Percentiles rank a stretch among this genome's conserved stretches.
These are phyloP conservation scores for Thunnus thynnus DNA, from an alignment of 2,113 vertebrate genomes.

Conservation along the genomic window DNA sequence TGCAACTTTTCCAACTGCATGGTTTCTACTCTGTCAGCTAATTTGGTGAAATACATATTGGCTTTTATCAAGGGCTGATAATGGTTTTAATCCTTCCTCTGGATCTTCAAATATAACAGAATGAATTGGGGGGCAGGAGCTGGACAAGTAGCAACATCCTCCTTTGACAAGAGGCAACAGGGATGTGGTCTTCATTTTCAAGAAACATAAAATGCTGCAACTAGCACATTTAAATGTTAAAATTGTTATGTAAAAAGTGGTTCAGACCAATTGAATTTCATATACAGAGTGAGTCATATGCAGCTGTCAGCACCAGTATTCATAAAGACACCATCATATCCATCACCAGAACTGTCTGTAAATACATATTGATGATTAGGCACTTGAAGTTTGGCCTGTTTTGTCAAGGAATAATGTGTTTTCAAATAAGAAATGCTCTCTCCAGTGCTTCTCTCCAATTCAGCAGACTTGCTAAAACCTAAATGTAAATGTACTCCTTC, in stretches of 20 bases:
- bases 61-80: neutral
- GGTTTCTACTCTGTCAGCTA: neutral
- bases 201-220: slow-evolving; percentile 29
- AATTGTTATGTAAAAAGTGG: slow-evolving; percentile 20
- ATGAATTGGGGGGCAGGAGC: neutral
- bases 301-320: slow-evolving; percentile 38
- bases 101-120: neutral
- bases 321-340: slow-evolving; percentile 29
- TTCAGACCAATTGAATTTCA: slow-evolving; percentile 1
- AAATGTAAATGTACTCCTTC: neutral
- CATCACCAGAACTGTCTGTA: slow-evolving; percentile 3
- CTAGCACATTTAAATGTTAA: neutral
- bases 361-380: slow-evolving; percentile 44
- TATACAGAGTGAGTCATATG: slow-evolving; percentile 2
- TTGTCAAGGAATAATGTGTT: neutral
- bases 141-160: too few relatives aligned
- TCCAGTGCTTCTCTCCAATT: neutral
- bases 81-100: neutral
- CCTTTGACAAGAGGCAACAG: too few relatives aligned
- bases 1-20: too few relatives aligned
- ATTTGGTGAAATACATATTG: neutral
- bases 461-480: slow-evolving; percentile 8
- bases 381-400: slow-evolving; percentile 23
- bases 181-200: neutral
- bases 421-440: slow-evolving; percentile 30